Conservation (phyloP, 2,797 vertebrate species). For the Hippoglossus hippoglossus region DNA sequence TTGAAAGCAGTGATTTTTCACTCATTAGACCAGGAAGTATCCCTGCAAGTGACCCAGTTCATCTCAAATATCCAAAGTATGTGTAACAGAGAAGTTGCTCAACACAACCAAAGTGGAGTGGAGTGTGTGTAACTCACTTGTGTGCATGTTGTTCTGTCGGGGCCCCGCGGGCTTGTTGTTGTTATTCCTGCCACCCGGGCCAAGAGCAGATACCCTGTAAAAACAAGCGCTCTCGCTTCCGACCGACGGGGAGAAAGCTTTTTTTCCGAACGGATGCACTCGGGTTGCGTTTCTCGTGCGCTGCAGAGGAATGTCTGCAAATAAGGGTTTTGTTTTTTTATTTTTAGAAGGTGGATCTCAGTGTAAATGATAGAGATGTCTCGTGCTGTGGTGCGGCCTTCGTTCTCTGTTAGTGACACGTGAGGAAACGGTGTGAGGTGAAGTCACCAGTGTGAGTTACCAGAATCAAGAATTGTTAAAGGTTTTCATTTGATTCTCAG, state of each 20-base stretch:
- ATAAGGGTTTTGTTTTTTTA: constrained; percentile 45
- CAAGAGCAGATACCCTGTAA: constrained; percentile 81
- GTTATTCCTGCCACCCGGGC: constrained; percentile 78
- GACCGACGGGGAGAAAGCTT: constrained; percentile 53
- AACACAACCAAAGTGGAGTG: constrained; percentile 33
- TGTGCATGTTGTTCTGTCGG: constrained; percentile 60
- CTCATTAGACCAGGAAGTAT: constrained; percentile 8
- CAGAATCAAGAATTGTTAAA: too few species aligned
- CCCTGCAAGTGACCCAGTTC: constrained; percentile 35
- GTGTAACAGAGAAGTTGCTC: constrained; percentile 50
- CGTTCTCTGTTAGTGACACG: constrained; percentile 9
- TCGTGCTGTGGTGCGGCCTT: not conserved
- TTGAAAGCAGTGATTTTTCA: not conserved
- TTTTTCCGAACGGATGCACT: constrained; percentile 70
- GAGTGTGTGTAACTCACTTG: constrained; percentile 25
- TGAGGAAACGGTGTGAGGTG: not conserved
- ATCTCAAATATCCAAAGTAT: constrained; percentile 49
- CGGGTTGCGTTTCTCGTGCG: constrained; percentile 29
- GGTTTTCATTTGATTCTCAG: too few species aligned
- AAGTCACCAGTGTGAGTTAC: too few species aligned
- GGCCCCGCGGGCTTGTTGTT: constrained; percentile 72
- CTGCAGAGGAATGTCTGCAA: constrained; percentile 63
- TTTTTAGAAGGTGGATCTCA: constrained; percentile 29
- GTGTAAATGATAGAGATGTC: not conserved
- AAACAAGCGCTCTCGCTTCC: constrained; percentile 81